phyloP scores from a whole-genome alignment of 2,797 vertebrate genomes.

The Astyanax mexicanus region DNA sequence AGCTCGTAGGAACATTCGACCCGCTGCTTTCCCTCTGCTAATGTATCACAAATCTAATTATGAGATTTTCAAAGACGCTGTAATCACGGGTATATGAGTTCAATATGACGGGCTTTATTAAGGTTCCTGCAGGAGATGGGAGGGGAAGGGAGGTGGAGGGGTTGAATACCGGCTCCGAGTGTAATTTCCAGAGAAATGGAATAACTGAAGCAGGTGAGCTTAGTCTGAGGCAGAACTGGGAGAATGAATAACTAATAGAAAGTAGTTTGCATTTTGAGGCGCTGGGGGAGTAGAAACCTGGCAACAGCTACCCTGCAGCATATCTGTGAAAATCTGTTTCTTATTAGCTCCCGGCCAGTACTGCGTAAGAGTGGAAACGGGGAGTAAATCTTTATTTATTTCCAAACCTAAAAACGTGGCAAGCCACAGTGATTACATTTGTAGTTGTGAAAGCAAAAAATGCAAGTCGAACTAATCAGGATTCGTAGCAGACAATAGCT shows the following conservation, averaged over 20 bases:
- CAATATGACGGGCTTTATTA: slow-evolving; percentile 17
- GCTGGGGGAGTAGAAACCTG: slow-evolving; percentile 49
- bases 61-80: slow-evolving; percentile 25
- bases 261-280: slow-evolving; percentile 46
- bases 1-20: slow-evolving; percentile 38
- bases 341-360: slow-evolving; percentile 39
- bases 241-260: slow-evolving; percentile 37
- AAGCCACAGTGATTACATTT: slow-evolving; percentile 16
- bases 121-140: slow-evolving; percentile 19
- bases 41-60: not conserved
- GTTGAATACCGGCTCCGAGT: not conserved
- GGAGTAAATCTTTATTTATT: slow-evolving; percentile 42
- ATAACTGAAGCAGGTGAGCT: slow-evolving; percentile 24
- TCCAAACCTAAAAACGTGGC: slow-evolving; percentile 24
- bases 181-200: slow-evolving; percentile 11
- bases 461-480: too few species aligned
- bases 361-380: slow-evolving; percentile 31
- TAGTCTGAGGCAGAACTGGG: slow-evolving; percentile 29
- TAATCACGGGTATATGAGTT: slow-evolving; percentile 16
- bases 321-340: slow-evolving; percentile 53
- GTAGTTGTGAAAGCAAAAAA: slow-evolving; percentile 49
- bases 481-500: not conserved
- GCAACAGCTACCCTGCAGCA: slow-evolving; percentile 41
- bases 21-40: not conserved
- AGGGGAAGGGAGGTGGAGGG: not conserved